These are phyloP conservation scores for Myripristis jacobus DNA, from an alignment of 2,797 vertebrate species.

Conservation along the genomic window DNA sequence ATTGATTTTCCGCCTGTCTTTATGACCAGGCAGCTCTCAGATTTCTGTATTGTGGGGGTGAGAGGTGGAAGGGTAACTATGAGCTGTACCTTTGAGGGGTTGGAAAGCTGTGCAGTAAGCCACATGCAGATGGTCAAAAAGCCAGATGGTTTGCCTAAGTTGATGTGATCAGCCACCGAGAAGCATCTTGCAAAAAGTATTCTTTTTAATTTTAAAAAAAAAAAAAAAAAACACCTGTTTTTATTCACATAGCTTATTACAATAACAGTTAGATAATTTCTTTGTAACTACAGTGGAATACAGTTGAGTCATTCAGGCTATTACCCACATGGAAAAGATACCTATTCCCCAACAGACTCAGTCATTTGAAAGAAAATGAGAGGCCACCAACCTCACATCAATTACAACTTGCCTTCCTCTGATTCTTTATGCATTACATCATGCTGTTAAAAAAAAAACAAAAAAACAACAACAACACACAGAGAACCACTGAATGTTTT, in stretches of 20 bases:
- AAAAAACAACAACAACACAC: conserved; percentile 38
- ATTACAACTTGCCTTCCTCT: conserved; percentile 84
- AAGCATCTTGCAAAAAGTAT: conserved; percentile 27
- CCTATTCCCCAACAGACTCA: conserved; percentile 54
- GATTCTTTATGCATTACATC: conserved; percentile 84
- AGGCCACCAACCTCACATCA: conserved; percentile 67
- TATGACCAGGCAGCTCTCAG: conserved; percentile 42
- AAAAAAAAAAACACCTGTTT: conserved; percentile 56
- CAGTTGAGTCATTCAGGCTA: conserved; percentile 55
- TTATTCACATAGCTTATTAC: conserved; percentile 51
- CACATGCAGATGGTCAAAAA: conserved; percentile 25
- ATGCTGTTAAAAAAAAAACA: conserved; percentile 43
- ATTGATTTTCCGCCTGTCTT: conserved; percentile 70
- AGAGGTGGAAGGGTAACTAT: conserved; percentile 52
- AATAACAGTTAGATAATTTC: conserved; percentile 51
- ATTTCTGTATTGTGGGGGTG: conserved; percentile 56
- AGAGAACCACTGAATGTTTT: conserved; percentile 47
- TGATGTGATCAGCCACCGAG: conserved; percentile 34
- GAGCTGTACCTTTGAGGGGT: conserved; percentile 25
- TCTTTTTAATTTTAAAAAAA: conserved; percentile 30
- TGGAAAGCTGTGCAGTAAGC: conserved; percentile 23
- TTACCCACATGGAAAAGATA: conserved; percentile 61
- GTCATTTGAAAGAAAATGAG: conserved; percentile 65
- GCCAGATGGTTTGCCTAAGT: conserved; percentile 3
- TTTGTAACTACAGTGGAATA: conserved; percentile 62